Conservation (phyloP, 2,113 vertebrate species). For the Paradisaea rubra region DNA sequence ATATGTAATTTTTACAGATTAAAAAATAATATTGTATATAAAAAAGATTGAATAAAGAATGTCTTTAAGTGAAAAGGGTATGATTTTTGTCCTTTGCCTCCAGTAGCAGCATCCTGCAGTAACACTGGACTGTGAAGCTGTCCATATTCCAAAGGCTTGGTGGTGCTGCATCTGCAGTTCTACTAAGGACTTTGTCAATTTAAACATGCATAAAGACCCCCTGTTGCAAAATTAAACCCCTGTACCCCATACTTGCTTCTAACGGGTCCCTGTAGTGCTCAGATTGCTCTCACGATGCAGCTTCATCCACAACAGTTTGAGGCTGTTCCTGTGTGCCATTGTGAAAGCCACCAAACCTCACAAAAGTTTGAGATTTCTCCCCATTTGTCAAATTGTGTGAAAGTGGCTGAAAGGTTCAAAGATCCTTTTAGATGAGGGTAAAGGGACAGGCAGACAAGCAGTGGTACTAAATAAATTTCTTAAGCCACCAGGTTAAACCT, state of each 20-base stretch:
- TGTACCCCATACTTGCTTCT: neutral
- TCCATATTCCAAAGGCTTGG: neutral
- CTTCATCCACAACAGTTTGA: neutral
- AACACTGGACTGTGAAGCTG: neutral
- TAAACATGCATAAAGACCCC: neutral
- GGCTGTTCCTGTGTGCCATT: neutral
- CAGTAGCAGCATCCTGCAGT: neutral
- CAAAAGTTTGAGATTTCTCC: neutral
- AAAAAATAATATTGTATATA: slow-evolving; percentile 75
- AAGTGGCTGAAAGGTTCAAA: neutral
- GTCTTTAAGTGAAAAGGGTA: slow-evolving; percentile 69
- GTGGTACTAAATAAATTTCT: neutral
- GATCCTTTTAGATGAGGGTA: neutral
- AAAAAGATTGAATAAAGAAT: slow-evolving; percentile 77
- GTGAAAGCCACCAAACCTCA: neutral
- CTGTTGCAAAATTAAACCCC: neutral
- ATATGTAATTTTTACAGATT: slow-evolving; percentile 73
- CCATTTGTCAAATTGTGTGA: neutral
- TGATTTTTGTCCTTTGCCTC: neutral
- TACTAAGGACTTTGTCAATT: neutral
- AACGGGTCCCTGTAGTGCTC: neutral
- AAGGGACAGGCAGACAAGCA: neutral
- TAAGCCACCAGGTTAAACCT: neutral
- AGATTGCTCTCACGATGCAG: neutral
- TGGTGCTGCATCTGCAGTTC: neutral